Base-by-base conservation (phyloP, 2,888 invertebrate species). In the Pasiphila rectangulata region DNA sequence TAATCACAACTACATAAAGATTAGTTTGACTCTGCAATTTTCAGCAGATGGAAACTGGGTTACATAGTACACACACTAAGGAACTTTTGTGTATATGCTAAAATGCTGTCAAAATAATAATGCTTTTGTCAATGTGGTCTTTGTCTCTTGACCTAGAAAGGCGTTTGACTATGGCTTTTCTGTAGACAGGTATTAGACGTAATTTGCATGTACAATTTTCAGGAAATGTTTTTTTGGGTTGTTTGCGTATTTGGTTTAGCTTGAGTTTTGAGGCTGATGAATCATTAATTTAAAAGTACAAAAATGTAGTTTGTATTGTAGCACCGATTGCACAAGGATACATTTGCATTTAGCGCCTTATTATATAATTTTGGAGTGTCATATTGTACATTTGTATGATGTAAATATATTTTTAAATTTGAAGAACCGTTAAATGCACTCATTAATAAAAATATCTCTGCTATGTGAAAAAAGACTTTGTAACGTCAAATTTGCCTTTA, bases 41-140 rank as follows among this genome's bases (percentile, higher is more conserved):
- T 13, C 13, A 27, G 13, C 17, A 7, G n/a, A 19, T 19, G 25
- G 34, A 43, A 56, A 52, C 51, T 57, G 44, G 55, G 57, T 46
- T 54, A 40, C 48, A 40, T n/a, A n/a, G n/a, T n/a, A n/a, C 44
- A 53, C 51, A 42, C 40, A 48, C 43, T 36, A 45, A 47, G n/a
- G n/a, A 51, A 54, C 39, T 45, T 54, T 54, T 51, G 50, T 58
- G 56, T 58, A n/a, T n/a, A 55, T 44, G 45, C 50, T 52, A 48
- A 50, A 54, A 54, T 39, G 52, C 44, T 56, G 54, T 54, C 56
- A 44, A 56, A 54, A 56, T 58, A 51, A 54, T 52, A 54, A 25
- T 25, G 12, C 25, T 9, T 13, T 27, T 27, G 27, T 27, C 27
- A 27, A 27, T 54, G 51, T 44, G 47, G 43, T 40, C 45, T 53